phyloP scores from a whole-genome alignment of 2,113 vertebrate species.

The Festucalex cinctus region DNA sequence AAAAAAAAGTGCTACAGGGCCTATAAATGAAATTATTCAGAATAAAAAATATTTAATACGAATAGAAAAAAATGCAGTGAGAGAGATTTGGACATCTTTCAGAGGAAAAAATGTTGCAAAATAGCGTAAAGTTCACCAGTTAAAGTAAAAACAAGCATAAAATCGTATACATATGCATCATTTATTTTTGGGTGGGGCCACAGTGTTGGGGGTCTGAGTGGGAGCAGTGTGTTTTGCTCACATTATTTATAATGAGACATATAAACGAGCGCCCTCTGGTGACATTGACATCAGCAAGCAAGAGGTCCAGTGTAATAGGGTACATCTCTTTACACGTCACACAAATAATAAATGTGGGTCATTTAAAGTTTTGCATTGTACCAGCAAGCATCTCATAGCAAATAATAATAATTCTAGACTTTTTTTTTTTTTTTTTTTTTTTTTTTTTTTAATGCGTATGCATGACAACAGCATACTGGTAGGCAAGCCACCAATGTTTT shows the following conservation, averaged over 20 bases:
- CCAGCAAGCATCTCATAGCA: conserved; percentile 49
- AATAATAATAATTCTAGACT: conserved; percentile 16
- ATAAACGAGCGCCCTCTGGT: neutral
- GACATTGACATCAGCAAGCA: neutral
- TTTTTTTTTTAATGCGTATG: conserved; percentile 1
- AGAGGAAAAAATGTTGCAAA: no score
- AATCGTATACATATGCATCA: no score
- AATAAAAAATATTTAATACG: no score
- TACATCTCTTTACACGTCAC: conserved; percentile 26
- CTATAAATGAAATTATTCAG: no score
- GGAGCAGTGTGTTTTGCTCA: neutral
- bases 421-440: conserved; percentile 1
- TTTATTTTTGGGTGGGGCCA: neutral
- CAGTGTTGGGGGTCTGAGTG: no score
- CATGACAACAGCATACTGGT: conserved; percentile 4
- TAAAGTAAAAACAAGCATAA: no score
- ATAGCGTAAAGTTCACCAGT: no score
- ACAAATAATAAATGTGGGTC: conserved; percentile 9
- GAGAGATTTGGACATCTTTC: no score
- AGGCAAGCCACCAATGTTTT: neutral
- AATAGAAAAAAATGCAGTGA: no score
- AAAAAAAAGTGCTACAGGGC: no score
- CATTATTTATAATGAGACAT: no score
- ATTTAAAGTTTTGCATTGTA: conserved; percentile 45
- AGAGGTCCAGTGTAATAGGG: conserved; percentile 4